A percentile compares a stretch with the other conserved stretches of the same genome.
phyloP scores from a whole-genome alignment of 1,140 invertebrate genomes.

The Holotrichia oblita region DNA sequence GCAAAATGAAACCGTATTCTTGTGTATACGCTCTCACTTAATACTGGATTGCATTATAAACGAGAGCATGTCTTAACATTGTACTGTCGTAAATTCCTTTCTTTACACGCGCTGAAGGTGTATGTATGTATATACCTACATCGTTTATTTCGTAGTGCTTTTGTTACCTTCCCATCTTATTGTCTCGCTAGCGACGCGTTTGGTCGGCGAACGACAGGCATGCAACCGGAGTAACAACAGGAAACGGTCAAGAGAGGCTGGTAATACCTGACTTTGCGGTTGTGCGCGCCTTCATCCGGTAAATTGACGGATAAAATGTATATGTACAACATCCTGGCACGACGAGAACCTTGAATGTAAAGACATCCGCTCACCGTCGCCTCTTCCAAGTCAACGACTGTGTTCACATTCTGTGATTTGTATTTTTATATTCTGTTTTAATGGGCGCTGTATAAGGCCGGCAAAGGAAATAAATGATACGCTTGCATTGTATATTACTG shows the following conservation, averaged over 20 bases:
- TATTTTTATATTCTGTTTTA: constrained; percentile 30
- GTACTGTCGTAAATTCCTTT: constrained; percentile 3
- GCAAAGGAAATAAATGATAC: constrained; percentile 25
- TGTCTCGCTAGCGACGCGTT: neutral
- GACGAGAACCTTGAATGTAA: constrained; percentile 17
- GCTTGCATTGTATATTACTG: neutral
- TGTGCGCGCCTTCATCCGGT: constrained; percentile 26
- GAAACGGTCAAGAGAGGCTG: constrained; percentile 24
- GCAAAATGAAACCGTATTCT: too few species aligned
- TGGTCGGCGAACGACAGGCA: neutral
- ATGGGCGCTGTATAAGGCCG: neutral
- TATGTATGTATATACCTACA: neutral
- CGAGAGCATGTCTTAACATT: neutral
- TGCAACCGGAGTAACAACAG: constrained; percentile 15
- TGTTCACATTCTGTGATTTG: constrained; percentile 11
- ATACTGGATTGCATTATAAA: neutral
- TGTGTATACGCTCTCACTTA: neutral
- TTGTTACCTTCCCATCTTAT: constrained; percentile 13
- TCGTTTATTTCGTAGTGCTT: constrained; percentile 1
- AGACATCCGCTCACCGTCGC: constrained; percentile 11
- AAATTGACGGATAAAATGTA: constrained; percentile 32
- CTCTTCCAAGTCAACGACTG: constrained; percentile 19
- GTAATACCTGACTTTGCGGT: constrained; percentile 33
- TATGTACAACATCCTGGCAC: constrained; percentile 27
- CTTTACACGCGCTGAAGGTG: neutral